These are phyloP conservation scores for Ictidomys tridecemlineatus DNA, from an alignment of 2,113 vertebrate genomes.

Conservation along the genomic window DNA sequence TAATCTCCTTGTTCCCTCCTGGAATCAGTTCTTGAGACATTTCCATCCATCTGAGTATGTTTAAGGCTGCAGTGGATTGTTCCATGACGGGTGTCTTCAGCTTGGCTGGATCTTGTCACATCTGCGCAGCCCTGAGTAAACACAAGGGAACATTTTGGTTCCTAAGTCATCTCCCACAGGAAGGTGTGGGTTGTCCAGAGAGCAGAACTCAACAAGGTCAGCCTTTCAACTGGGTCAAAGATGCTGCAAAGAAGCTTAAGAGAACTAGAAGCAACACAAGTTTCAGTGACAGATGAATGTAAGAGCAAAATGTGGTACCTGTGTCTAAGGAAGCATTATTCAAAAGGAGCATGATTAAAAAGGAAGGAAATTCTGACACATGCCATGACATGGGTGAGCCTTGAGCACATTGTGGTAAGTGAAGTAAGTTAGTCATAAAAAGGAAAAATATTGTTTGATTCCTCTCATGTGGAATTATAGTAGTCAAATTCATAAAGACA, in stretches of 20 bases:
- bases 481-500: background rate
- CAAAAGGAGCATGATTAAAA: no score
- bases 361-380: no score
- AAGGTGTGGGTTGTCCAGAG: background rate
- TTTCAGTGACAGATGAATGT: background rate
- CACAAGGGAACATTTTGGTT: background rate
- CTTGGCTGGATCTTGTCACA: background rate
- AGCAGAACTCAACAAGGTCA: background rate
- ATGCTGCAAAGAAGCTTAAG: background rate
- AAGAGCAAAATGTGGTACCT: background rate
- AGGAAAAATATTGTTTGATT: background rate
- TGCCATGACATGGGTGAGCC: background rate
- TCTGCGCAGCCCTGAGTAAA: background rate
- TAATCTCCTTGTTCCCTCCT: background rate
- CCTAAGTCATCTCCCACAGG: background rate
- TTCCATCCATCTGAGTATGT: background rate
- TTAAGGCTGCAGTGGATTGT: background rate
- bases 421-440: background rate
- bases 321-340: no score
- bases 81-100: background rate
- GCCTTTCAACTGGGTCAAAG: background rate
- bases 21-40: conserved; percentile 27
- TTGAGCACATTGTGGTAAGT: background rate
- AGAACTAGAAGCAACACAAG: background rate
- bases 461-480: background rate